Evolutionary conservation across 2,888 invertebrate genomes (phyloP).

Genomic region (Trissonchulus sp.): DNA sequence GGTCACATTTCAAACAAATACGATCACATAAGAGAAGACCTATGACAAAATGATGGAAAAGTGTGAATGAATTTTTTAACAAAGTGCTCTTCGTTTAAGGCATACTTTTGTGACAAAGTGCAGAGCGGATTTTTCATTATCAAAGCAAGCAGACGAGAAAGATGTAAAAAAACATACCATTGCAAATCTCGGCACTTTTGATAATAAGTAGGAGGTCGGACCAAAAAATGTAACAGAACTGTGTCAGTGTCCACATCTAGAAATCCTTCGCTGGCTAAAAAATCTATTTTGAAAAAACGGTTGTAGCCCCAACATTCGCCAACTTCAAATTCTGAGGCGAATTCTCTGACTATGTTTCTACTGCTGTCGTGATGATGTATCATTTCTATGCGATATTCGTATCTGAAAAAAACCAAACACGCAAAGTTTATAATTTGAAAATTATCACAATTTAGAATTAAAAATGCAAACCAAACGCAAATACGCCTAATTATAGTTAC

Average conservation of each 20-base stretch:
- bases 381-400: constrained; percentile 90
- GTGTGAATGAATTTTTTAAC: too few species aligned
- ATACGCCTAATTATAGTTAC: too few species aligned
- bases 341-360: constrained; percentile 79
- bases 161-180: constrained; percentile 63
- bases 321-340: constrained; percentile 89
- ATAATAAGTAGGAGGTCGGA: constrained; percentile 84
- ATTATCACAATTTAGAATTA: too few species aligned
- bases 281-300: constrained; percentile 79
- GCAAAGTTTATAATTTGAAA: too few species aligned
- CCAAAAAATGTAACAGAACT: constrained; percentile 77
- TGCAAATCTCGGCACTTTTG: constrained; percentile 87
- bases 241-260: constrained; percentile 75
- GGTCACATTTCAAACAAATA: too few species aligned
- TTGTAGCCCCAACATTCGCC: constrained; percentile 96
- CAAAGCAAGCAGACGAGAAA: too few species aligned
- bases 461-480: too few species aligned
- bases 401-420: constrained; percentile 64
- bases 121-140: too few species aligned
- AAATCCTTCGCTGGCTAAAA: constrained; percentile 82
- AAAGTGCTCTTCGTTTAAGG: too few species aligned
- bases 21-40: too few species aligned
- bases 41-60: too few species aligned
- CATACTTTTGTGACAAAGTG: too few species aligned
- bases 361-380: constrained; percentile 71